phyloP scores from a whole-genome alignment of 37 sponge, comb jelly and placozoan species.

The Agelas oroides region DNA sequence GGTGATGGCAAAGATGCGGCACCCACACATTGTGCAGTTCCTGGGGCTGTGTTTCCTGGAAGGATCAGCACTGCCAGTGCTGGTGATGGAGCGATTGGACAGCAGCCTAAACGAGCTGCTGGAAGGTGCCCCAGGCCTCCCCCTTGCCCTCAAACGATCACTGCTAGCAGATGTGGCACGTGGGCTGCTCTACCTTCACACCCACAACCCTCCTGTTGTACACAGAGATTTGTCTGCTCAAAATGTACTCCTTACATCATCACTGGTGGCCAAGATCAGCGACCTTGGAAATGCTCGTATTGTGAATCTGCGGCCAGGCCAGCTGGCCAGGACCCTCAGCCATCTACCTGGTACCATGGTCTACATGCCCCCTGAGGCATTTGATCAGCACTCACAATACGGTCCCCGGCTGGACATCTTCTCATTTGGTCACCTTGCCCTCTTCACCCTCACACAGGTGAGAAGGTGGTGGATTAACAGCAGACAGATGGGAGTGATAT shows the following conservation, averaged over 20 bases:
- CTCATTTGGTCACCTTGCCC: too few relatives aligned
- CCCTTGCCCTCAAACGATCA: background rate
- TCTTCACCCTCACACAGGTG: too few relatives aligned
- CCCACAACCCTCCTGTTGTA: conserved; percentile 57
- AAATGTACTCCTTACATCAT: conserved; percentile 65
- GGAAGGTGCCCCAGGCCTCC: background rate
- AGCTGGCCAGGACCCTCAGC: background rate
- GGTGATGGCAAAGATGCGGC: background rate
- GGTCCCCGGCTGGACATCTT: too few relatives aligned
- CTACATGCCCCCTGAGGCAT: too few relatives aligned
- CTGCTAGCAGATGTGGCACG: background rate
- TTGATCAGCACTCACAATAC: too few relatives aligned
- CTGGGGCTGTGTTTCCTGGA: background rate
- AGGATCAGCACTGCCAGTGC: background rate
- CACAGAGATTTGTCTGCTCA: conserved; percentile 77
- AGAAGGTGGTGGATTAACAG: too few relatives aligned
- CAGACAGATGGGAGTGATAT: too few relatives aligned
- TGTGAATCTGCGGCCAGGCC: background rate
- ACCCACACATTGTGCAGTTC: conserved; percentile 2
- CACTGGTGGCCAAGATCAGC: background rate
- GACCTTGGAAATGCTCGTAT: background rate
- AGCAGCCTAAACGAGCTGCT: background rate
- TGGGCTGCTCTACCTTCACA: conserved; percentile 73
- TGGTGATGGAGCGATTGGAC: background rate
- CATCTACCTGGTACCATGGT: too few relatives aligned